Evolutionary conservation across 2,888 invertebrate species (phyloP), one percentile per base, ranked within the genome.

Genomic region (Rapana venosa): DNA sequence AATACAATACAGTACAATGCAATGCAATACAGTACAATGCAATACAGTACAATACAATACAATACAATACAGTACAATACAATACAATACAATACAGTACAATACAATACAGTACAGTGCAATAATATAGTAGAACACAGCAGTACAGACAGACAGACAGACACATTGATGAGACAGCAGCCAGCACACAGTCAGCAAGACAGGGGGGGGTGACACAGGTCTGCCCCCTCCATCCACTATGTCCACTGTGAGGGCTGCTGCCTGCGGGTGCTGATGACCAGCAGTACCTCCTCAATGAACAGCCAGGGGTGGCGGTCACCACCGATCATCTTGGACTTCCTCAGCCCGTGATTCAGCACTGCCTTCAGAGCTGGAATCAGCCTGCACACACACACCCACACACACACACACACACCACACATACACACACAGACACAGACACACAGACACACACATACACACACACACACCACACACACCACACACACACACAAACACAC

Each of bases 251-350:
- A 13, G 58, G 58, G 58, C 11, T 8, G 58, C 15, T 8, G 58
- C 11, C 15, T 8, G 58, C 11, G 58, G 58, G 58, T 58, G 58
- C 15, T 8, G 58, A 15, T 8, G 58, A 15, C 11, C 11, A 15
- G 58, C 11, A 58, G 58, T 58, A 83, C 81, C 81, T 83, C 81
- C 47, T 83, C 22, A 26, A 83, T 22, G 47, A 83, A 36, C 47
- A 36, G 81, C 81, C 81, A 83, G 6, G 47, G 81, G 13, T 83
- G 81, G 26, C 81, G 47, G 22, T 83, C 36, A 47, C 81, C 81
- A 26, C 81, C 81, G 8, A 83, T 47, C 26, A 83, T 8, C 26
- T 83, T 83, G 81, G 81, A 47, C 47, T 83, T 83, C 47, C 13
- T 83, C 81, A 83, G 36, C 5, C 81, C 81, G 81, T 83, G 81